Conservation (phyloP, 2,888 invertebrate genomes). For the Lasius platythorax region DNA sequence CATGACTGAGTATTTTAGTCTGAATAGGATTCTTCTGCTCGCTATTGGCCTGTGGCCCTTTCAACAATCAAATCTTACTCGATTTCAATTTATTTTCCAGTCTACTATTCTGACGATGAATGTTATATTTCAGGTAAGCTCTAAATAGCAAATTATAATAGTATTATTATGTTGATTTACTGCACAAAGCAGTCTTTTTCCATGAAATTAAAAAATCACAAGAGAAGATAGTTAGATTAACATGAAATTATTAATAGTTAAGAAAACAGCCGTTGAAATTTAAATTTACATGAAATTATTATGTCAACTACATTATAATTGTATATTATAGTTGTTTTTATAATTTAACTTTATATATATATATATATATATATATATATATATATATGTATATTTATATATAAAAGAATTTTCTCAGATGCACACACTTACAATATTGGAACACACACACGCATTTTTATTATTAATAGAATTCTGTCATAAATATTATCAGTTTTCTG, state of each 20-base stretch:
- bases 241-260: too few species aligned
- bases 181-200: neutral
- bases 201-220: neutral
- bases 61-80: neutral
- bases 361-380: neutral
- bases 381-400: neutral
- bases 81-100: neutral
- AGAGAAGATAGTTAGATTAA: too few species aligned
- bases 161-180: neutral
- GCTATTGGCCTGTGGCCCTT: constrained; percentile 3
- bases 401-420: too few species aligned
- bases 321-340: too few species aligned
- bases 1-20: neutral
- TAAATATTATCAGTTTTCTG: too few species aligned
- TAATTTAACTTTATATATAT: too few species aligned
- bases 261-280: too few species aligned
- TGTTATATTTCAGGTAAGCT: constrained; percentile 10
- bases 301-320: neutral
- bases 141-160: neutral
- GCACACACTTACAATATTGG: too few species aligned
- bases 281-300: neutral
- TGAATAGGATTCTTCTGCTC: neutral
- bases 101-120: neutral
- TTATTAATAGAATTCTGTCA: too few species aligned
- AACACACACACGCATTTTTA: too few species aligned